Percentiles rank a stretch among this genome's conserved stretches.
Conservation (phyloP, 2,797 vertebrate genomes). For the Thalassophryne amazonica region DNA sequence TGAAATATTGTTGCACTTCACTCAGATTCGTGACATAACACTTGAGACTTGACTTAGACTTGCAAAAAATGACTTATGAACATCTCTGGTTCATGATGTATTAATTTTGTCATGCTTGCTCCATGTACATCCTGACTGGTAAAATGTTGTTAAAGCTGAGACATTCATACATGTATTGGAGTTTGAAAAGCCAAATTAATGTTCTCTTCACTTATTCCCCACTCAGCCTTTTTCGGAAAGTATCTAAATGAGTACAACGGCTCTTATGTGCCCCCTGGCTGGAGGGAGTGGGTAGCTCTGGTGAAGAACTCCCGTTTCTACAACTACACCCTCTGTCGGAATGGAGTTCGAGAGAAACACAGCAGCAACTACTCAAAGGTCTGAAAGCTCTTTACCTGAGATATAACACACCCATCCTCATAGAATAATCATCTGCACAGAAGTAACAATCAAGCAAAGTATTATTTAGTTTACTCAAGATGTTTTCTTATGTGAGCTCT, state of each 20-base stretch:
- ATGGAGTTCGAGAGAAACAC: conserved; percentile 92
- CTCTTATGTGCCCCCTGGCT: conserved; percentile 95
- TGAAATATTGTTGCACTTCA: too few species aligned
- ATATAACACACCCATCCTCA: not conserved
- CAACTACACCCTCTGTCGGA: conserved; percentile 96
- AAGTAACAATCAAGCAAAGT: not conserved
- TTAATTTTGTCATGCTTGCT: too few species aligned
- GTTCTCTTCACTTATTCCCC: not conserved
- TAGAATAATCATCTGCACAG: not conserved
- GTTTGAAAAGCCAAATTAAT: not conserved
- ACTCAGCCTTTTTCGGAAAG: conserved; percentile 94
- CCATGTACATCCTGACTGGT: too few species aligned
- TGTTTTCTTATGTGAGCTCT: too few species aligned
- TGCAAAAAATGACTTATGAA: too few species aligned
- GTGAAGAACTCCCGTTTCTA: conserved; percentile 98
- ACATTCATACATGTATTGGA: not conserved
- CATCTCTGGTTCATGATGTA: too few species aligned
- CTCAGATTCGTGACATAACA: too few species aligned
- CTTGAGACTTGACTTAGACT: too few species aligned
- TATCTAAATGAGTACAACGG: conserved; percentile 98
- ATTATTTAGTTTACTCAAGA: not conserved
- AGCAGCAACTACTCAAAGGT: conserved; percentile 90
- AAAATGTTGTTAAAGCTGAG: too few species aligned
- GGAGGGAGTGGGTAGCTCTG: conserved; percentile 97
- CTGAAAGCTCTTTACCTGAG: not conserved